These are phyloP conservation scores for Apeltes quadracus DNA, from an alignment of 2,113 vertebrate genomes.

Conservation along the genomic window DNA sequence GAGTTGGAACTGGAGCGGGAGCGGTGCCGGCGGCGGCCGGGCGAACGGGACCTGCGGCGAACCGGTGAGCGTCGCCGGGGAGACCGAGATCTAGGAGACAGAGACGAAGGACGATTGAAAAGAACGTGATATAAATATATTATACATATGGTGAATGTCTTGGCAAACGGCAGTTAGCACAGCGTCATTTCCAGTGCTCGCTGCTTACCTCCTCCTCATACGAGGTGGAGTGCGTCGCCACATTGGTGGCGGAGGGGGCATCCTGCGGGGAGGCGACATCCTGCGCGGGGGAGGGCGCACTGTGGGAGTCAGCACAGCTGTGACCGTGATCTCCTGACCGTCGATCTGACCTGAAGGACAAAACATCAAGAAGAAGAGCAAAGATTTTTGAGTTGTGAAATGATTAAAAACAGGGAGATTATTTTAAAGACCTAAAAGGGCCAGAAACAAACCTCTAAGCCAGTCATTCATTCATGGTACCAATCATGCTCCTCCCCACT, in stretches of 20 bases:
- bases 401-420: background rate
- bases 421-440: background rate
- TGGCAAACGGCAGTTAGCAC: background rate
- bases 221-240: constrained; percentile 94
- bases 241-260: constrained; percentile 93
- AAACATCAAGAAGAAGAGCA: no score
- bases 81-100: constrained; percentile 85
- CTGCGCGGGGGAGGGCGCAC: constrained; percentile 84
- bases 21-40: constrained; percentile 89
- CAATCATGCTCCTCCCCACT: background rate
- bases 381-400: no score
- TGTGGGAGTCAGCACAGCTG: constrained; percentile 88
- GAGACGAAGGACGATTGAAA: background rate
- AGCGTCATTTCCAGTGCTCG: background rate
- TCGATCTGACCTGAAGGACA: constrained; percentile 90
- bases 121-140: background rate
- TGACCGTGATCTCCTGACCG: constrained; percentile 96
- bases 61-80: constrained; percentile 89
- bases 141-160: background rate
- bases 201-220: constrained; percentile 90
- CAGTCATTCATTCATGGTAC: background rate
- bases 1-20: constrained; percentile 95
- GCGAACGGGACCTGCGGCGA: constrained; percentile 87
- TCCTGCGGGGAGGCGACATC: constrained; percentile 89
- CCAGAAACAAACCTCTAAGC: background rate